Percentiles rank a stretch among this genome's conserved stretches.
phyloP scores from a whole-genome alignment of 2,113 vertebrate genomes.

The Phrynocephalus versicolor region DNA sequence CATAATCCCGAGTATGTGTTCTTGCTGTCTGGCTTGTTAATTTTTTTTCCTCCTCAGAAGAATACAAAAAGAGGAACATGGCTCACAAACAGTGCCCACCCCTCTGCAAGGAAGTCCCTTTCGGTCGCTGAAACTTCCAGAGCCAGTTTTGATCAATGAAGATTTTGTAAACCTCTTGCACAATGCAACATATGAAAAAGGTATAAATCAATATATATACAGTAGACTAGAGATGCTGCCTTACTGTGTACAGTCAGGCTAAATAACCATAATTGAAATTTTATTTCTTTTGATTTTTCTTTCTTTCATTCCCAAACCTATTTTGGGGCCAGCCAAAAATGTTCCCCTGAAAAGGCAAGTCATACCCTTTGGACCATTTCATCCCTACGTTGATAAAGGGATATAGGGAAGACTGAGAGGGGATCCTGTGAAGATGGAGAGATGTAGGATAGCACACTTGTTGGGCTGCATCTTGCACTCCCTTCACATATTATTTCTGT shows the following conservation, averaged over 20 bases:
- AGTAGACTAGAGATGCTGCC: background rate
- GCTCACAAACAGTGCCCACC: slow-evolving; percentile 71
- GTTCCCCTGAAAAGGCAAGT: too few species aligned
- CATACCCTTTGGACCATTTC: too few species aligned
- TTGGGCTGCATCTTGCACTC: too few species aligned
- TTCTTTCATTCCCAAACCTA: background rate
- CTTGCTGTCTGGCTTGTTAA: slow-evolving; percentile 20
- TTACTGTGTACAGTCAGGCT: background rate
- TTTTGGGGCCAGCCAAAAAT: background rate
- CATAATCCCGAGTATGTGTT: slow-evolving; percentile 7
- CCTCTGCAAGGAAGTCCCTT: slow-evolving; percentile 79
- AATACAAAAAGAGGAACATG: slow-evolving; percentile 79
- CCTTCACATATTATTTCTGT: too few species aligned
- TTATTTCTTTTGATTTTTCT: background rate
- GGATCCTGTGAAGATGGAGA: too few species aligned
- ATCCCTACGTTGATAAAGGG: too few species aligned
- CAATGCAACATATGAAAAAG: slow-evolving; percentile 80
- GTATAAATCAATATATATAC: slow-evolving; percentile 51
- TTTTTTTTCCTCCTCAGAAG: slow-evolving; percentile 69
- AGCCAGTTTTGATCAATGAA: slow-evolving; percentile 75
- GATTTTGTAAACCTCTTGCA: slow-evolving; percentile 79
- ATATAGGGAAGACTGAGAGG: too few species aligned
- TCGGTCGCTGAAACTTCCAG: slow-evolving; percentile 78
- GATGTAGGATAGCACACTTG: too few species aligned
- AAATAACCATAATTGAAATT: background rate